Percentiles rank a stretch among this genome's conserved stretches.
Evolutionary conservation across 2,888 invertebrate genomes (phyloP).

Genomic region (Coremacera marginata): DNA sequence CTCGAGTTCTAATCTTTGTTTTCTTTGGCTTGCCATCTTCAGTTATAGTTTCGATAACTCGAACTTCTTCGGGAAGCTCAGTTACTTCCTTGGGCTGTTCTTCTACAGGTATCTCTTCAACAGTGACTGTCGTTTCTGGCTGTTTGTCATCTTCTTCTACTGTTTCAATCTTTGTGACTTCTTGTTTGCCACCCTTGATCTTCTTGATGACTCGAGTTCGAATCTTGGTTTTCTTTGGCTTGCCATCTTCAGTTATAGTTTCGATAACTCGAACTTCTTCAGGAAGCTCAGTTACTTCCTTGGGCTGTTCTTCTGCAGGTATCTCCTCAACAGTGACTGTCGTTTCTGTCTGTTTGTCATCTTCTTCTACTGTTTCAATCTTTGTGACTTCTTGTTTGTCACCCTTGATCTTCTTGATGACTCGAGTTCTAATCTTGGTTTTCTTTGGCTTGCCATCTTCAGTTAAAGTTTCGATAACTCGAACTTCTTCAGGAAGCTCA

Average conservation of each 20-base stretch:
- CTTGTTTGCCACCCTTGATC: conserved; percentile 30
- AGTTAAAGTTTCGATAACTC: conserved; percentile 21
- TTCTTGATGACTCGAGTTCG: conserved; percentile 37
- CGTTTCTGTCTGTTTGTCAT: conserved; percentile 27
- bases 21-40: conserved; percentile 35
- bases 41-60: conserved; percentile 28
- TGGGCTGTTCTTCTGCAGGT: conserved; percentile 23
- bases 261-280: conserved; percentile 31
- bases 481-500: conserved; percentile 29
- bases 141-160: conserved; percentile 34
- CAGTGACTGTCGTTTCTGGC: conserved; percentile 28
- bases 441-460: conserved; percentile 35
- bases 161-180: conserved; percentile 35
- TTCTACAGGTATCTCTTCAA: conserved; percentile 26
- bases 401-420: conserved; percentile 34
- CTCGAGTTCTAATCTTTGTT: conserved; percentile 31
- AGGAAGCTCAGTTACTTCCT: conserved; percentile 24
- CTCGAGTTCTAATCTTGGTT: conserved; percentile 32
- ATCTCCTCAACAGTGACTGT: conserved; percentile 30
- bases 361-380: conserved; percentile 37
- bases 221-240: conserved; percentile 32
- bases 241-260: conserved; percentile 30
- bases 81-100: conserved; percentile 23
- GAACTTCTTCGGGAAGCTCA: conserved; percentile 28
- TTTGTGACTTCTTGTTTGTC: conserved; percentile 34